These are phyloP conservation scores for Cavia aperea DNA, from an alignment of 2,113 vertebrate genomes.

Conservation along the genomic window DNA sequence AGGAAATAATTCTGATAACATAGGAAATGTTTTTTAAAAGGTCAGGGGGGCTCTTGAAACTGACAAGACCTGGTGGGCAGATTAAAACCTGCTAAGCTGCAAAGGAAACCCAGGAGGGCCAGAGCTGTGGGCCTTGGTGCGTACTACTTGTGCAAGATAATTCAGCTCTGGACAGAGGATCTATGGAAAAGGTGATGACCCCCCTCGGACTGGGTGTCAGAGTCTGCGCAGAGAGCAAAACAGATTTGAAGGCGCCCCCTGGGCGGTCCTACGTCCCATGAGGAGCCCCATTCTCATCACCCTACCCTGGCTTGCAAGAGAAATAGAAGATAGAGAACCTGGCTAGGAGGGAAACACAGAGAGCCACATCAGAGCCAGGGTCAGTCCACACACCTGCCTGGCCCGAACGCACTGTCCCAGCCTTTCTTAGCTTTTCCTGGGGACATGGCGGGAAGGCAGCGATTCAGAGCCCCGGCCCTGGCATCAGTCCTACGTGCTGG, in stretches of 20 bases:
- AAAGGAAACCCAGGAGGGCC: fast-evolving
- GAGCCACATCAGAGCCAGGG: not conserved
- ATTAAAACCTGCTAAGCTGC: not conserved
- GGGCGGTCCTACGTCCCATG: not conserved
- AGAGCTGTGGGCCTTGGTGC: not conserved
- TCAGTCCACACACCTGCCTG: fast-evolving
- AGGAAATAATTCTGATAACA: constrained; percentile 75
- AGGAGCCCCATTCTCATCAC: not conserved
- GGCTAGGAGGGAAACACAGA: not conserved
- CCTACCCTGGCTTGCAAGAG: fast-evolving
- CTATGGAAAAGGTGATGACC: not conserved
- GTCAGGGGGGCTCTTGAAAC: constrained; percentile 75
- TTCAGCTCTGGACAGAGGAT: not conserved
- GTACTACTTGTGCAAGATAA: not conserved
- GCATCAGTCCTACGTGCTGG: not conserved
- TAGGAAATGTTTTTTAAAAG: constrained; percentile 75
- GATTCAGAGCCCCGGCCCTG: not conserved
- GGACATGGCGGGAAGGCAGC: not conserved
- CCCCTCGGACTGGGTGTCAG: not conserved
- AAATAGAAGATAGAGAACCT: not conserved
- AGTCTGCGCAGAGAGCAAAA: not conserved
- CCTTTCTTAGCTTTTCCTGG: not conserved
- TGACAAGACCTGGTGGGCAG: constrained; percentile 2
- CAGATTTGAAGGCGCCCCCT: not conserved
- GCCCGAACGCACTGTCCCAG: not conserved